Base-by-base conservation (phyloP, 1,140 invertebrate species). In the Listronotus oregonensis region DNA sequence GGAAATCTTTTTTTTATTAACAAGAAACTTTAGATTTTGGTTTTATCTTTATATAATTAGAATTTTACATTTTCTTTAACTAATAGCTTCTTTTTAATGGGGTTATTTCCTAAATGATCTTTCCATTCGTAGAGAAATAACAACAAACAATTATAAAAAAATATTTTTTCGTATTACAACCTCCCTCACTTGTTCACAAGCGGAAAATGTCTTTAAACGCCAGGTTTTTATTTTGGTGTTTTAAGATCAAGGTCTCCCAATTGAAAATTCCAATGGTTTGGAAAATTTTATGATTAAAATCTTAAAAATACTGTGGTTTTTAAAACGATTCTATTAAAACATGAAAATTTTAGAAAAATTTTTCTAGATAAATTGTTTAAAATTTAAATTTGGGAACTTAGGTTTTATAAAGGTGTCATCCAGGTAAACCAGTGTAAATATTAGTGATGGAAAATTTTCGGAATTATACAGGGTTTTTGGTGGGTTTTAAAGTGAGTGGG, bases 161-260 rank as follows among this genome's bases (percentile, higher is more conserved):
- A 63, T 63, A 63, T 54, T 63, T 63, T 63, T 54, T 63, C 52
- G 51, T 63, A 63, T 63, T 63, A 63, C 60, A 54, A 52, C 39
- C 60, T 54, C 46, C 60, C 50, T 63, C 60, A 63, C 60, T 63
- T 54, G 43, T 52, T 64, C 62, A 40, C 44, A 15, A 43, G 34
- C 52, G 57, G 31, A 32, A 9, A 27, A 18, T 17, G 32, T 54
- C 39, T 34, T 49, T 57, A 64, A 58, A 56, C 52, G 49, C 52
- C 52, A 64, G 52, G 40, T 58, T 64, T 39, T 64, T 57, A 64
- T 64, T 64, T 57, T 64, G 62, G 49, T 44, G 52, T n/a, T 64
- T 50, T 57, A 56, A 56, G 62, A 64, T 64, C 62, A 64, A 64
- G 62, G 62, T 57, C 54, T 64, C 7, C 43, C 52, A 43, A 57